phyloP scores from a whole-genome alignment of 2,888 invertebrate species.

The Acleris sparsana region DNA sequence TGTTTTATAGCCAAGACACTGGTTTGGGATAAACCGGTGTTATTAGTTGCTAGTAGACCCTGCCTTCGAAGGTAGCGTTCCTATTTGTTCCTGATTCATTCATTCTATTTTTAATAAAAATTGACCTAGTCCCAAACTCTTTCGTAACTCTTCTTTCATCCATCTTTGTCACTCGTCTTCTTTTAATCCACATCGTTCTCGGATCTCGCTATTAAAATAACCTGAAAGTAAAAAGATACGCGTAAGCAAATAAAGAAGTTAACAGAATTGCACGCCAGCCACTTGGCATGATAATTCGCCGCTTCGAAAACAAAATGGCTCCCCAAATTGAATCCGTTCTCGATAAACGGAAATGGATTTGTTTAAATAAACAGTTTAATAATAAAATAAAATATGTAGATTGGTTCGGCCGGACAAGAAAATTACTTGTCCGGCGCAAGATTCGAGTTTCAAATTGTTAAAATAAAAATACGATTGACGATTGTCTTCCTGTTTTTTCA shows the following conservation, averaged over 20 bases:
- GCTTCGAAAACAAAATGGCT: conserved; percentile 23
- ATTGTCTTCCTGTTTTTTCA: not conserved
- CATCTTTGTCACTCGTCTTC: not conserved
- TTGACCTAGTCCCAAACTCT: no score
- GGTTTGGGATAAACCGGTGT: no score
- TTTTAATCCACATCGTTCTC: not conserved
- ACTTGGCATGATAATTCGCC: conserved; percentile 22
- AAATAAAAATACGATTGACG: not conserved
- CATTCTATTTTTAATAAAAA: no score
- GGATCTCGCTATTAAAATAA: not conserved
- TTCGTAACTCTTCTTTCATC: no score
- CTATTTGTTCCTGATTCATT: no score
- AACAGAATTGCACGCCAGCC: not conserved
- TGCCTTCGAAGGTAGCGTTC: no score
- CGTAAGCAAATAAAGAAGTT: conserved; percentile 18
- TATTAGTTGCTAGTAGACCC: no score
- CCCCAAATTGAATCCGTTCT: conserved; percentile 16
- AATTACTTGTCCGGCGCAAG: conserved; percentile 19
- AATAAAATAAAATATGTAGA: conserved; percentile 33
- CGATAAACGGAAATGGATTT: conserved; percentile 30
- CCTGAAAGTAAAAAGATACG: not conserved
- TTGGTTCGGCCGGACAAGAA: conserved; percentile 17
- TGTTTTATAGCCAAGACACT: conserved; percentile 10
- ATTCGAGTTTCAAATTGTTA: conserved; percentile 4
- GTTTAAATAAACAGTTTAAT: conserved; percentile 31